Evolutionary conservation across 2,113 vertebrate genomes (phyloP).

Genomic region (Malurus cyaneus): DNA sequence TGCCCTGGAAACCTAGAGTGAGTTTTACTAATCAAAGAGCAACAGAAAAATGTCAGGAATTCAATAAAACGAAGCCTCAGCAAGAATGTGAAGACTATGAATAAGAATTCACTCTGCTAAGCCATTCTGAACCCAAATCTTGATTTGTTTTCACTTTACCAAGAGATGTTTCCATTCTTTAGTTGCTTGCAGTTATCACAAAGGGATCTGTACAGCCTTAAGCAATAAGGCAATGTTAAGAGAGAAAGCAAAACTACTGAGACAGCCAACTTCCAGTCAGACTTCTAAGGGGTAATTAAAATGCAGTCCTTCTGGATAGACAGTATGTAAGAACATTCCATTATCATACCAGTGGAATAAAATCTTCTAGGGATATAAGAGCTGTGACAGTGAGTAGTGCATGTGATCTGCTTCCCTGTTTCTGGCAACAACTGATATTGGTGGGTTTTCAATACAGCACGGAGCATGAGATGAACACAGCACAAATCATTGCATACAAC

Average conservation of each 20-base stretch:
- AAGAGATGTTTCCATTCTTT: constrained; percentile 55
- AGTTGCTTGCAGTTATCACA: constrained; percentile 9
- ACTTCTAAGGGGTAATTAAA: constrained; percentile 28
- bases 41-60: neutral
- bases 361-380: neutral
- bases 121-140: neutral
- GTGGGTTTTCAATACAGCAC: neutral
- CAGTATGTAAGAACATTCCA: neutral
- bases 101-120: constrained; percentile 16
- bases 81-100: constrained; percentile 27
- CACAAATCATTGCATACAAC: neutral
- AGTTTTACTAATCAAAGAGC: neutral
- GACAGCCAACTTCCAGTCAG: neutral
- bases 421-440: neutral
- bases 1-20: neutral
- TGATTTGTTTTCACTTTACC: constrained; percentile 46
- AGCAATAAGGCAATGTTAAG: neutral
- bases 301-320: constrained; percentile 3
- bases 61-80: constrained; percentile 17
- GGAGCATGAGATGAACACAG: neutral
- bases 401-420: neutral
- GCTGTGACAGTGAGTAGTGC: neutral
- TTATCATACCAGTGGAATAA: neutral
- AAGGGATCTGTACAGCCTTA: neutral
- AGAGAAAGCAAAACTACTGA: constrained; percentile 28